These are phyloP conservation scores for Drosophila parthenogenetica DNA, from an alignment of 2,888 invertebrate genomes.

Conservation along the genomic window DNA sequence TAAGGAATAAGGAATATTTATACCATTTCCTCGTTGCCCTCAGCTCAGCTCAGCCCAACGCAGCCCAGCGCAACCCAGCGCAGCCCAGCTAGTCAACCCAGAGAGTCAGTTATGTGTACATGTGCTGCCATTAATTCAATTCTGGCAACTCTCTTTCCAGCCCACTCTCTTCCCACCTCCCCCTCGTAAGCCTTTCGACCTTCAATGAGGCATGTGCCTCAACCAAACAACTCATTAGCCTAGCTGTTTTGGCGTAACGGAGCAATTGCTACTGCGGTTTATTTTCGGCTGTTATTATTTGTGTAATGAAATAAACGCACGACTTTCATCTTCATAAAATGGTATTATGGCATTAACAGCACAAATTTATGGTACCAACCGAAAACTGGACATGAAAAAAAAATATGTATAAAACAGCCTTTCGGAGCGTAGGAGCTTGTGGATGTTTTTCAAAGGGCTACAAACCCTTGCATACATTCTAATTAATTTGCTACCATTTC, in stretches of 20 bases:
- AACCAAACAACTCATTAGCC: constrained; percentile 66
- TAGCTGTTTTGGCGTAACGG: constrained; percentile 17
- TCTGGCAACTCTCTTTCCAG: constrained; percentile 32
- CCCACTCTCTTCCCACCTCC: neutral
- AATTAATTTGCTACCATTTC: constrained; percentile 34
- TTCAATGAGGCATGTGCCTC: constrained; percentile 78
- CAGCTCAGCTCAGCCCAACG: neutral
- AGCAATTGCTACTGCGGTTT: constrained; percentile 67
- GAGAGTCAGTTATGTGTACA: constrained; percentile 45
- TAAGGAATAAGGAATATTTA: constrained; percentile 72
- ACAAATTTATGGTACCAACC: constrained; percentile 63
- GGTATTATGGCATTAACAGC: constrained; percentile 79
- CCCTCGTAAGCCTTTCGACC: constrained; percentile 76
- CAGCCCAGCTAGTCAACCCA: neutral
- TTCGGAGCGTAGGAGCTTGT: neutral
- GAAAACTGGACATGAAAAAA: constrained; percentile 23
- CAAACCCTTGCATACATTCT: constrained; percentile 27
- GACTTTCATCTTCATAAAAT: constrained; percentile 81
- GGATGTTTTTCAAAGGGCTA: neutral
- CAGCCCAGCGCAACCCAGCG: no score
- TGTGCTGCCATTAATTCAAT: constrained; percentile 78
- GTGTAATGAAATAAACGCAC: constrained; percentile 82
- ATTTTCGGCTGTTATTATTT: constrained; percentile 78
- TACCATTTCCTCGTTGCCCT: constrained; percentile 34
- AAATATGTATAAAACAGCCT: constrained; percentile 2